Conservation (phyloP, 2,113 vertebrate species). For the Notarius lentiginosus region DNA sequence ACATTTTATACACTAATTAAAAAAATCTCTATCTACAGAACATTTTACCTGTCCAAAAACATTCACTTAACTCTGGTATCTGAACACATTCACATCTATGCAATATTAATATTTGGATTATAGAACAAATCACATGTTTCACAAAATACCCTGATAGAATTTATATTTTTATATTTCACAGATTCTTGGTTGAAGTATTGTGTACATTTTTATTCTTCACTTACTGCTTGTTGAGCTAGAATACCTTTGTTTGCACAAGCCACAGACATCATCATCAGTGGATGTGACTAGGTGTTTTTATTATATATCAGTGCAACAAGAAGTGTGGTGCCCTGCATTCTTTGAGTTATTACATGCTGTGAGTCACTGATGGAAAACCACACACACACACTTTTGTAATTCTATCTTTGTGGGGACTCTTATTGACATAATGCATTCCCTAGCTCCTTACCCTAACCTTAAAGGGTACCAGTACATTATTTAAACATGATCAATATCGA, state of each 20-base stretch:
- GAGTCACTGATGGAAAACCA: neutral
- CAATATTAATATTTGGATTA: neutral
- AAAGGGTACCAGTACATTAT: too few species aligned
- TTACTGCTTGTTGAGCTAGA: neutral
- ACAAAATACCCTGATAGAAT: neutral
- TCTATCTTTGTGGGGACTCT: too few species aligned
- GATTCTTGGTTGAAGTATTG: neutral
- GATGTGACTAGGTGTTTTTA: neutral
- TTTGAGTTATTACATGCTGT: neutral
- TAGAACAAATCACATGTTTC: neutral
- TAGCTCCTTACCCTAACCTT: too few species aligned
- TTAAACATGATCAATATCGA: too few species aligned
- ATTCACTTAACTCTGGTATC: neutral
- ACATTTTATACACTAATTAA: neutral
- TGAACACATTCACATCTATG: neutral
- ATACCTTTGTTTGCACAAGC: neutral
- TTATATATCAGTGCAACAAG: neutral
- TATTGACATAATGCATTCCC: too few species aligned
- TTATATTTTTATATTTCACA: neutral
- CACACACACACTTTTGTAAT: neutral
- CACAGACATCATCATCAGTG: neutral
- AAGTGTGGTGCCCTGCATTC: neutral
- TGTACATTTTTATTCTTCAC: neutral
- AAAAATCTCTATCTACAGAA: neutral
- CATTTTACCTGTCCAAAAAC: neutral